These are phyloP conservation scores for Telmatherina bonti DNA, from an alignment of 2,797 vertebrate species.

Conservation along the genomic window DNA sequence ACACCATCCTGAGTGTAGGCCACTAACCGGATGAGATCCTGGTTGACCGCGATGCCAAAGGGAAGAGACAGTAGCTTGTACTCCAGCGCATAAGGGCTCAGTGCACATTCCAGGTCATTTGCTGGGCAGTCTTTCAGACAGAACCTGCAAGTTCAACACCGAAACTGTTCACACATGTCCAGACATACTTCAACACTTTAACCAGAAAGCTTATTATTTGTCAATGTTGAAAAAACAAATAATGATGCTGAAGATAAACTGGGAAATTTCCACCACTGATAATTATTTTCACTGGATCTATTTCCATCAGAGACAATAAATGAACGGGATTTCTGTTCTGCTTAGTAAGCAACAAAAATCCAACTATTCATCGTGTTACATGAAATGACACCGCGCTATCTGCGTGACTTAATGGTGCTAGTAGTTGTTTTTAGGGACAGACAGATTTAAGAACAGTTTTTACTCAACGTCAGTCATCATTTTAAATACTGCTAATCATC, in stretches of 20 bases:
- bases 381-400: accelerated
- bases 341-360: not conserved
- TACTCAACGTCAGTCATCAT: too few relatives aligned
- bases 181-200: not conserved
- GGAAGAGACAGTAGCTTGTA: slow-evolving; percentile 97
- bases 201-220: not conserved
- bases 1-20: slow-evolving; percentile 96
- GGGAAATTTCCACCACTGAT: not conserved
- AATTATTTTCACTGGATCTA: not conserved
- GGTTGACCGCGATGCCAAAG: slow-evolving; percentile 93
- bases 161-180: not conserved
- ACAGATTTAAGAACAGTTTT: too few relatives aligned
- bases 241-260: too few relatives aligned
- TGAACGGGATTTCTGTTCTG: not conserved
- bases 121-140: slow-evolving; percentile 94
- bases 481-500: too few relatives aligned
- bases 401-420: not conserved
- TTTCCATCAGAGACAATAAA: not conserved
- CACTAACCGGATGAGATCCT: slow-evolving; percentile 96
- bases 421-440: too few relatives aligned
- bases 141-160: slow-evolving; percentile 81
- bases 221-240: too few relatives aligned
- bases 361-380: not conserved
- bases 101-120: slow-evolving; percentile 93
- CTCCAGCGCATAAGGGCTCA: slow-evolving; percentile 94